Evolutionary conservation across 1,140 invertebrate genomes (phyloP), one percentile per base, ranked within the genome.

Genomic region (Nephotettix cincticeps): DNA sequence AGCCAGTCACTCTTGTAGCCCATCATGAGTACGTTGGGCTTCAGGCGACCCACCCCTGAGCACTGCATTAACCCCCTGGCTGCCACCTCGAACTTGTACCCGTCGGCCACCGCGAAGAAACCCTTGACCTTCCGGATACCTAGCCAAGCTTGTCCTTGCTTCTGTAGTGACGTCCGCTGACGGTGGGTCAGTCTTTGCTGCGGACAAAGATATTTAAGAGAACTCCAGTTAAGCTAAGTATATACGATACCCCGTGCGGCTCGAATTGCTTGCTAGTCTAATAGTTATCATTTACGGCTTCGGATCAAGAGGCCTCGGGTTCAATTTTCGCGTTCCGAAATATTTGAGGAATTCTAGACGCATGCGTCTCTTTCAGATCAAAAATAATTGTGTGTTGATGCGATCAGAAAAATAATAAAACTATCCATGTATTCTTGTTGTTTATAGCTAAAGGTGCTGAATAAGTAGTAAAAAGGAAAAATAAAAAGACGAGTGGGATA

Each of bases 1-100:
- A 84, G 80, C 97, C 97, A 99, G 79, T 97, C 88, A 0, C 86
- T 86, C 80, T 99, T 99, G 82, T 93, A 99, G 4, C 97, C 97
- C 87, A 99, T 90, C 73, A 99, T 83, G 25, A 99, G 81, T 30
- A 98, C 94, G 80, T 99, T 99, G 0, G 97, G 97, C 17, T 89
- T 85, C 32, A 99, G 85, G 81, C 96, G 96, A 1, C 97, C 97
- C 23, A 99, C 87, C 13, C 97, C 97, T 0, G 90, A 83, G 1
- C 89, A 84, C 83, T 94, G 92, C 78, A 93, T 85, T 56, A 95
- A 79, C 6, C 91, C 89, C 73, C 90, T 89, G 0, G 92, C 90
- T 13, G 95, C 95, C 29, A 84, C 83, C 80, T 95, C 93, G 73
- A 97, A 88, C 25, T 82, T 83, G 32, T 90, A 84, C 14, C 92